Percentiles rank a stretch among this genome's conserved stretches.
Conservation (phyloP, 2,113 vertebrate species). For the Coreoperca whiteheadi region DNA sequence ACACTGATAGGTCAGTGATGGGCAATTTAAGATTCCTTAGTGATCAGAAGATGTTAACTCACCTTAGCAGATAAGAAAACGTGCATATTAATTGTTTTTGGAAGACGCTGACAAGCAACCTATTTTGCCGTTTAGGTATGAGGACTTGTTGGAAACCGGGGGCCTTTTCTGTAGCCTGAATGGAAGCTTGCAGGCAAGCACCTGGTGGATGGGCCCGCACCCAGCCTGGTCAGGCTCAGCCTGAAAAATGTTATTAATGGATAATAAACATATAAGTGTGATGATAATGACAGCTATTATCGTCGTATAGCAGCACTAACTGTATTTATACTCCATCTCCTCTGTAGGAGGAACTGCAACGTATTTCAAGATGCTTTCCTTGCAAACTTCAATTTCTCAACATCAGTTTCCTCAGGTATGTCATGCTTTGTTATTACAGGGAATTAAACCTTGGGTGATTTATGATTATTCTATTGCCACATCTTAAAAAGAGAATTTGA, state of each 20-base stretch:
- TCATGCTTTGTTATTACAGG: slow-evolving; percentile 37
- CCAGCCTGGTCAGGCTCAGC: no score
- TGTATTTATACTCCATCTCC: slow-evolving; percentile 7
- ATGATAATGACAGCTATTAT: slow-evolving; percentile 56
- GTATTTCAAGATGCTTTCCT: slow-evolving; percentile 8
- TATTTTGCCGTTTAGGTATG: background rate
- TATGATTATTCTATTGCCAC: slow-evolving; percentile 52
- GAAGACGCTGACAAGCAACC: no score
- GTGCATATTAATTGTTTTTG: no score
- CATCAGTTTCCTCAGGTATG: slow-evolving; percentile 42
- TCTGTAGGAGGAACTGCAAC: slow-evolving; percentile 9
- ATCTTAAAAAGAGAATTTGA: slow-evolving; percentile 38
- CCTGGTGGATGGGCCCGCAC: no score
- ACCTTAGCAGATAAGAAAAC: no score
- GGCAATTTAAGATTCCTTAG: no score
- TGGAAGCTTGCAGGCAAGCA: no score
- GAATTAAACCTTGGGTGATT: slow-evolving; percentile 44
- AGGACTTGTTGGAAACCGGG: background rate
- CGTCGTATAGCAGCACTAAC: slow-evolving; percentile 9
- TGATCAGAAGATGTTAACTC: no score
- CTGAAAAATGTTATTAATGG: slow-evolving; percentile 17
- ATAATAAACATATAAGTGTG: slow-evolving; percentile 50
- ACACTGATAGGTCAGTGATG: no score
- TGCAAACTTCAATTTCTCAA: slow-evolving; percentile 33
- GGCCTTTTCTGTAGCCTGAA: background rate